phyloP scores from a whole-genome alignment of 2,113 vertebrate genomes.

The Mesocricetus auratus region DNA sequence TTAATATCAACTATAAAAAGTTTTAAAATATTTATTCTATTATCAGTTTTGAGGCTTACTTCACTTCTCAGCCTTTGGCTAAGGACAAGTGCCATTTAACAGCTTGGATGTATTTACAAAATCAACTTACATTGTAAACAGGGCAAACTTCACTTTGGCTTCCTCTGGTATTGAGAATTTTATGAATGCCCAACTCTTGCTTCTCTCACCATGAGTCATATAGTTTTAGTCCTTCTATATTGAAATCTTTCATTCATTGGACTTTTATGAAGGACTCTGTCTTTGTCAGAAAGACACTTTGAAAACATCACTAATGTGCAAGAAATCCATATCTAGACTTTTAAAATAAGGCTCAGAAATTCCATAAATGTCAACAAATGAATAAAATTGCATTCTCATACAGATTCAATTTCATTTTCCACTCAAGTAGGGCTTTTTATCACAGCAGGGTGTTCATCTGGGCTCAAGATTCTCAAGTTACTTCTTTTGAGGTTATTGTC shows the following conservation, averaged over 20 bases:
- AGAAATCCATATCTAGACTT: constrained; percentile 50
- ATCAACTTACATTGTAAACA: background rate
- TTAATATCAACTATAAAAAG: background rate
- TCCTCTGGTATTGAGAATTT: constrained; percentile 18
- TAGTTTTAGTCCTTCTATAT: constrained; percentile 46
- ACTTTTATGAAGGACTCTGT: constrained; percentile 68
- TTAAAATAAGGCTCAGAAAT: background rate
- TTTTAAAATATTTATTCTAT: background rate
- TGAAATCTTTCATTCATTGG: constrained; percentile 21
- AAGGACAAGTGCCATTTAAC: background rate
- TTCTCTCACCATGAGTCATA: constrained; percentile 47
- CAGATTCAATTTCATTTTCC: constrained; percentile 60
- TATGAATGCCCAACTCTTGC: background rate
- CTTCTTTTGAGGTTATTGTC: constrained; percentile 38
- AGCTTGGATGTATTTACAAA: background rate
- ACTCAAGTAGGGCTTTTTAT: background rate
- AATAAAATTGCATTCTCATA: constrained; percentile 37
- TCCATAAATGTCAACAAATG: constrained; percentile 41
- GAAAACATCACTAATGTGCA: constrained; percentile 51
- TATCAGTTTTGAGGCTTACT: background rate
- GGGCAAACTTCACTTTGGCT: background rate
- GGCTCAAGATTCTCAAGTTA: constrained; percentile 15
- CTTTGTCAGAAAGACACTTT: constrained; percentile 63
- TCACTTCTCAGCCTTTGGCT: background rate
- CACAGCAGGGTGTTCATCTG: background rate